A percentile compares a stretch with the other conserved stretches of the same genome.
phyloP scores from a whole-genome alignment of 1,140 invertebrate genomes.

The Eriocheir sinensis region DNA sequence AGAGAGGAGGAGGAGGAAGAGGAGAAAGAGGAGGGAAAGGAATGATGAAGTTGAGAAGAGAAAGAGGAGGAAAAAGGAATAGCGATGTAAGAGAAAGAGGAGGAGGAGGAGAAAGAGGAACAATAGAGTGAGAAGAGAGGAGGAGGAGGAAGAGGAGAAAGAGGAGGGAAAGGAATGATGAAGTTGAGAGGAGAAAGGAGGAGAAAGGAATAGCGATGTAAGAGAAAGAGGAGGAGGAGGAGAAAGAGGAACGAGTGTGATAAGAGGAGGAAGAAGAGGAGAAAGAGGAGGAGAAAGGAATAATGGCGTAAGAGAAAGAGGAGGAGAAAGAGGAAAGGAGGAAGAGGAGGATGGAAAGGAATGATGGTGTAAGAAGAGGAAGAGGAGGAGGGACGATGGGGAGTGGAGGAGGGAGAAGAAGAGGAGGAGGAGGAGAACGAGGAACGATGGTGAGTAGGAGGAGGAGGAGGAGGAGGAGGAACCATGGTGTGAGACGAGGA shows the following conservation, averaged over 20 bases:
- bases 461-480: too few species aligned
- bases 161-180: background rate
- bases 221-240: background rate
- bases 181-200: background rate
- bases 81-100: background rate
- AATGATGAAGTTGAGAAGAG: background rate
- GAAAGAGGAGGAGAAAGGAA: background rate
- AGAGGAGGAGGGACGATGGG: background rate
- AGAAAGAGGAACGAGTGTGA: background rate
- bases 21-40: background rate
- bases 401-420: background rate
- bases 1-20: background rate
- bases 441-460: background rate
- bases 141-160: background rate
- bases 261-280: background rate
- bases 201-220: background rate
- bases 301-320: background rate
- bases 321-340: background rate
- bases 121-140: background rate
- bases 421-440: background rate
- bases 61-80: background rate
- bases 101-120: background rate
- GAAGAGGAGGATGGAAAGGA: background rate
- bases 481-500: too few species aligned
- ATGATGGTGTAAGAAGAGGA: background rate